Evolutionary conservation across 92 coral and sea anemone genomes (phyloP), one percentile per base, ranked within the genome.

Genomic region (Porites cylindrica): DNA sequence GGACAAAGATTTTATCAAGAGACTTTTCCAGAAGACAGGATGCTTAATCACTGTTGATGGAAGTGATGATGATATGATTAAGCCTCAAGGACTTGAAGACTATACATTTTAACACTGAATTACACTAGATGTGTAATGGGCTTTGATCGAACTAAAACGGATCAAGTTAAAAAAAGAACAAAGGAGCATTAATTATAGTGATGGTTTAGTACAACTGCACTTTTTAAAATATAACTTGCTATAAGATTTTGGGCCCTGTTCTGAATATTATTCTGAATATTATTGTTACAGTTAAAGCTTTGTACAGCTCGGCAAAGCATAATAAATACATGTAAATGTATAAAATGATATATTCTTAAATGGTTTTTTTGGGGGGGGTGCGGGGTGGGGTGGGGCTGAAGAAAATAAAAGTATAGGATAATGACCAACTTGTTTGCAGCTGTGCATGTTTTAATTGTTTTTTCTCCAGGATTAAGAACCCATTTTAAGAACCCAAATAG

Each of bases 71-170:
- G 75, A 80, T 26, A 10, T 80, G 77, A 80, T 80, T 23, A 61
- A 80, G 11, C 84, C 84, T 61, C 73, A 63, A 51, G 84, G 76
- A 65, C 84, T 80, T 80, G 75, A 80, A 4, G 84, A 80, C 84
- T 65, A 80, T 80, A 63, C 56, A 61, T 63, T 80, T 80, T 19
- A 18, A n/a, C 69, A 65, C 18, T 6, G 21, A 18, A 13, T 65
- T 19, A 8, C 1, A 65, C 8, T 11, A 14, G 17, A 8, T 6
- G 20, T 17, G 10, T 19, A 17, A 17, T 65, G 18, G 69, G 69
- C 69, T 64, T 64, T 64, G 69, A n/a, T n/a, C n/a, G n/a, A 7
- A 64, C 69, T 64, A 64, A 64, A 64, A 12, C 2, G 21, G 69
- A 65, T 65, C 13, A 65, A 65, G 7, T 65, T 65, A 10, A 10